These are phyloP conservation scores for Drosophila simulans DNA, from an alignment of 1,140 invertebrate species.

Conservation along the genomic window DNA sequence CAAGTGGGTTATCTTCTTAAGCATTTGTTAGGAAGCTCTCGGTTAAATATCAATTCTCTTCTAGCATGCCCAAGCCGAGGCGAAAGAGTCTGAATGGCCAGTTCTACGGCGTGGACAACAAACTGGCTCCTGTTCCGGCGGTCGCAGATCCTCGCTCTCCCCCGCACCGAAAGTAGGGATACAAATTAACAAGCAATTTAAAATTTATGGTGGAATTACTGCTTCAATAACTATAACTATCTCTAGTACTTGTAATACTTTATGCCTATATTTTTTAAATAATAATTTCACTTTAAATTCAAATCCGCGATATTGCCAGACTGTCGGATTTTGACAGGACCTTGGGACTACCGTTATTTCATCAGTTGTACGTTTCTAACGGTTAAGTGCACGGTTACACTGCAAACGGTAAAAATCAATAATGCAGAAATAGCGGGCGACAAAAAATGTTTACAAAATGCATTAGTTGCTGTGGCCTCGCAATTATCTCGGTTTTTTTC, in stretches of 20 bases:
- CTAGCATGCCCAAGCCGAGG: conserved; percentile 60
- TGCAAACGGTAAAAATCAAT: conserved; percentile 43
- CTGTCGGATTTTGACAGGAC: background rate
- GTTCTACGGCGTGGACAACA: conserved; percentile 71
- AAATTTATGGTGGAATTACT: no score
- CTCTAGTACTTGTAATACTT: background rate
- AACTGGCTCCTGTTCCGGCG: conserved; percentile 64
- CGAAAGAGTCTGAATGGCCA: conserved; percentile 65
- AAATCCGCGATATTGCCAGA: background rate
- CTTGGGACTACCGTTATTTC: background rate
- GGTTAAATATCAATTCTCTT: background rate
- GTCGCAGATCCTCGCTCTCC: conserved; percentile 41
- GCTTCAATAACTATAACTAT: background rate
- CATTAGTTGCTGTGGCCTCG: conserved; percentile 60
- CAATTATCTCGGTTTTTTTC: conserved; percentile 53
- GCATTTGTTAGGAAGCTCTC: no score
- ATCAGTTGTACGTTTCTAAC: background rate
- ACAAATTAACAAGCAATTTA: background rate
- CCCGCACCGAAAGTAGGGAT: background rate
- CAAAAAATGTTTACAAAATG: conserved; percentile 82
- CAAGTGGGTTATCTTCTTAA: conserved; percentile 21
- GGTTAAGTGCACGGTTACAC: conserved; percentile 3
- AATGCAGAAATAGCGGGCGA: conserved; percentile 63
- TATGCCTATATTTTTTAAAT: background rate
- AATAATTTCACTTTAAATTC: no score